Percentiles rank a stretch among this genome's conserved stretches.
Evolutionary conservation across 2,113 vertebrate species (phyloP).

Genomic region (Neodon shergylaensis): DNA sequence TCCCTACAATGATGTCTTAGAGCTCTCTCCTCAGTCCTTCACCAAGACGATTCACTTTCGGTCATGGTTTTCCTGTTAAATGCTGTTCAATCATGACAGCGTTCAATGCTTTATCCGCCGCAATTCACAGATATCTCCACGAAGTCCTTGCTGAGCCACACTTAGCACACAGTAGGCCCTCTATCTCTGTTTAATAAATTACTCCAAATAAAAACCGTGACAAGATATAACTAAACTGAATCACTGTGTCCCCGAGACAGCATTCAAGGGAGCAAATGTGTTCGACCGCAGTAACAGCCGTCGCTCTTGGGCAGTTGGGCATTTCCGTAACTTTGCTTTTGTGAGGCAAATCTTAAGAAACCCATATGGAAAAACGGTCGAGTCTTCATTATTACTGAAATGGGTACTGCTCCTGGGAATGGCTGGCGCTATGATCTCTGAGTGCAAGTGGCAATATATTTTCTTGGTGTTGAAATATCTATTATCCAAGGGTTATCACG

Average conservation of each 20-base stretch:
- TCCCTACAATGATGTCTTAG: neutral
- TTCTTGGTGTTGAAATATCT: constrained; percentile 56
- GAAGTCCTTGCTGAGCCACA: neutral
- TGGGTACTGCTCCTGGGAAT: neutral
- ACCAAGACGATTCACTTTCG: neutral
- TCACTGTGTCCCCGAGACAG: neutral
- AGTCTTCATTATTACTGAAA: neutral
- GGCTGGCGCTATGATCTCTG: neutral
- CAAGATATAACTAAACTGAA: neutral
- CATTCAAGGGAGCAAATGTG: neutral
- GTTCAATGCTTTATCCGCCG: neutral
- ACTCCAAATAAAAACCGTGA: neutral
- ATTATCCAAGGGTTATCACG: constrained; percentile 21
- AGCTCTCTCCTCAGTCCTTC: neutral
- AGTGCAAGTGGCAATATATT: constrained; percentile 42
- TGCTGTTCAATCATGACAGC: accelerated
- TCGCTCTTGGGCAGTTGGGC: neutral
- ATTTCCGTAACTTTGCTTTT: neutral
- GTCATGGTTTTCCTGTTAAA: neutral
- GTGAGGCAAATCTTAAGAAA: neutral
- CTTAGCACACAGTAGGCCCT: neutral
- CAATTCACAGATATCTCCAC: neutral
- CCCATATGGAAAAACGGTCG: neutral
- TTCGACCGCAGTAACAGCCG: neutral
- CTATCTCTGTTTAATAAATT: neutral